Conservation (phyloP, 2,797 vertebrate genomes). For the Pitangus sulphuratus region DNA sequence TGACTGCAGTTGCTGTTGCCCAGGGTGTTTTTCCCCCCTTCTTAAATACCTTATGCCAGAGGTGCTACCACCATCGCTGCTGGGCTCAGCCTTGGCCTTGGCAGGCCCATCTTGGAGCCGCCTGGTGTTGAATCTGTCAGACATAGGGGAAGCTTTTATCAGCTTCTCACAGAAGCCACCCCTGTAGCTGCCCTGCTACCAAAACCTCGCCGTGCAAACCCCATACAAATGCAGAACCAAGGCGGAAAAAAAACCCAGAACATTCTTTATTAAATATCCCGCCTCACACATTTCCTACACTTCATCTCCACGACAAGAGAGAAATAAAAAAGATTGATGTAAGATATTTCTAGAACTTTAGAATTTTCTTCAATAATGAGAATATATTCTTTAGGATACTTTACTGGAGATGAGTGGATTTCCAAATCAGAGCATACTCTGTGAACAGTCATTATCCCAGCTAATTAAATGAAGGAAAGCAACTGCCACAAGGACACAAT, state of each 20-base stretch:
- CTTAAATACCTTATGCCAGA: background rate
- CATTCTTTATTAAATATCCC: background rate
- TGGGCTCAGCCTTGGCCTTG: fast-evolving
- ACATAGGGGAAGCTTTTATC: background rate
- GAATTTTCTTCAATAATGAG: background rate
- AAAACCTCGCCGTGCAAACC: background rate
- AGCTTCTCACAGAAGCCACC: background rate
- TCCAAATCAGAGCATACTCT: background rate
- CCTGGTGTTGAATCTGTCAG: fast-evolving
- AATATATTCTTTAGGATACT: background rate
- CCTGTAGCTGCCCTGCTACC: background rate
- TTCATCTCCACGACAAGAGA: background rate
- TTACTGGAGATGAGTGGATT: background rate
- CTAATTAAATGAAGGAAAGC: background rate
- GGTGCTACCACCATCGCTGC: background rate
- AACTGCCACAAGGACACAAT: background rate
- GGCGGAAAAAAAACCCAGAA: background rate
- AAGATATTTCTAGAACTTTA: background rate
- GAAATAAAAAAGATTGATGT: background rate
- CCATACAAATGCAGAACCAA: background rate
- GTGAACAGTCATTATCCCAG: background rate
- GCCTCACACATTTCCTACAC: background rate
- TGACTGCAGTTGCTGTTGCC: background rate
- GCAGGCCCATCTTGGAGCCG: background rate
- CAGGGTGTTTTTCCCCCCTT: too few relatives aligned